Percentiles rank a stretch among this genome's conserved stretches.
These are phyloP conservation scores for Phyllostomus hastatus DNA, from an alignment of 2,113 vertebrate genomes.

Conservation along the genomic window DNA sequence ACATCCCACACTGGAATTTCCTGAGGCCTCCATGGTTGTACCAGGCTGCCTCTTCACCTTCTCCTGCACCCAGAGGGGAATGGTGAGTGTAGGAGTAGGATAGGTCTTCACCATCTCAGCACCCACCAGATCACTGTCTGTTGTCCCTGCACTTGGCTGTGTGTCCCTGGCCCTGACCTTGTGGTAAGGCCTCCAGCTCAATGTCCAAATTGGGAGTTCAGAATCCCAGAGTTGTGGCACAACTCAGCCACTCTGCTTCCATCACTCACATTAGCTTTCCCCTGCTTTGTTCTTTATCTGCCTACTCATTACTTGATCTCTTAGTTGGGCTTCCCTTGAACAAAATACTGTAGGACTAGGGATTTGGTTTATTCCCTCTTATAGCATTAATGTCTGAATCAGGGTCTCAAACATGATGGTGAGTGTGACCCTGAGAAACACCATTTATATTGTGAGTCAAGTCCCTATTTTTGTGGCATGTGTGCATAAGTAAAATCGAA, in stretches of 20 bases:
- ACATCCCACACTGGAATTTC: not conserved
- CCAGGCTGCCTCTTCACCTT: too few species aligned
- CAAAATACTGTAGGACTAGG: too few species aligned
- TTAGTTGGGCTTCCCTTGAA: not conserved
- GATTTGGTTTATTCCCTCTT: not conserved
- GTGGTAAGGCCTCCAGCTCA: not conserved
- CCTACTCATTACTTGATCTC: not conserved
- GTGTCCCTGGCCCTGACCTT: not conserved
- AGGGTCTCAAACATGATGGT: not conserved
- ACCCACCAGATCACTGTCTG: not conserved
- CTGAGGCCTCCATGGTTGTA: not conserved
- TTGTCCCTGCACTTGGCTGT: not conserved
- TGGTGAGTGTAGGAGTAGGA: not conserved
- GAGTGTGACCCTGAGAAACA: not conserved
- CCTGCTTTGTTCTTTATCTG: not conserved
- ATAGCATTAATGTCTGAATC: not conserved
- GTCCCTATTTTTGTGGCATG: too few species aligned
- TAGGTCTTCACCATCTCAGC: not conserved
- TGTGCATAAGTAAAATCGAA: not conserved
- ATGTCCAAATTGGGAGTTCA: not conserved
- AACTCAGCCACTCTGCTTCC: not conserved
- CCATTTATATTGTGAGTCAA: not conserved
- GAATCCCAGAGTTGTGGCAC: not conserved
- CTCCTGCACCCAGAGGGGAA: fast-evolving
- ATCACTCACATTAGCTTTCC: not conserved